Evolutionary conservation across 2,113 vertebrate genomes (phyloP), one percentile per base, ranked within the genome.

Genomic region (Laterallus jamaicensis): DNA sequence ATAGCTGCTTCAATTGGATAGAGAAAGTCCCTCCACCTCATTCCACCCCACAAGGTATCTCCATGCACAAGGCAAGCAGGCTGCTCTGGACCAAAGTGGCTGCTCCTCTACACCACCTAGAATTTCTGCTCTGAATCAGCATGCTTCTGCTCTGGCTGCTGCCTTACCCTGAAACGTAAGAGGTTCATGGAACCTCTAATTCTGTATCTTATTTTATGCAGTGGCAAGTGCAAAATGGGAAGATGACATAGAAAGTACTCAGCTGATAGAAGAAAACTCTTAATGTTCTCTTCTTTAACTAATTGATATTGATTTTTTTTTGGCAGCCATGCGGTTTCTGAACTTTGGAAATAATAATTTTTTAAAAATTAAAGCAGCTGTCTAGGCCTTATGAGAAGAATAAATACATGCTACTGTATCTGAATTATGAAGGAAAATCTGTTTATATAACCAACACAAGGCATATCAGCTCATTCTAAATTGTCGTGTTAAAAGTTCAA

Each of bases 1-100:
- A 6, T 0, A 12, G 31, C 12, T 28, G 32, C 18, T 17, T 14
- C 8, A 66, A 12, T 3, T 12, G 12, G n/a, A 18, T 60, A 21
- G 22, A 44, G 12, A 55, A 44, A 26, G 28, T n/a, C 22, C 15
- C 28, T 39, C 21, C 55, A 68, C 10, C 21, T 62, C 49, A 3
- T 56, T 12, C 12, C 15, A 44, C 25, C 18, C 31, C 22, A 14
- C 13, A 28, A 20, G 32, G 13, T 47, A 42, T 35, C 29, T 62
- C 70, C 11, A 17, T 4, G 37, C 5, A 12, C 15, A 22, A 44
- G 12, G 50, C 32, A 37, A 12, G 15, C 3, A 2, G 66, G 8
- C 1, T n/a, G 11, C 21, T 44, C 11, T 13, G n/a, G 62, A 56
- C 11, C 20, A 60, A 55, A 42, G 10, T 9, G 17, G 5, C 12